A percentile compares a stretch with the other conserved stretches of the same genome.
phyloP scores from a whole-genome alignment of 2,888 invertebrate genomes.

The Habrosyne pyritoides region DNA sequence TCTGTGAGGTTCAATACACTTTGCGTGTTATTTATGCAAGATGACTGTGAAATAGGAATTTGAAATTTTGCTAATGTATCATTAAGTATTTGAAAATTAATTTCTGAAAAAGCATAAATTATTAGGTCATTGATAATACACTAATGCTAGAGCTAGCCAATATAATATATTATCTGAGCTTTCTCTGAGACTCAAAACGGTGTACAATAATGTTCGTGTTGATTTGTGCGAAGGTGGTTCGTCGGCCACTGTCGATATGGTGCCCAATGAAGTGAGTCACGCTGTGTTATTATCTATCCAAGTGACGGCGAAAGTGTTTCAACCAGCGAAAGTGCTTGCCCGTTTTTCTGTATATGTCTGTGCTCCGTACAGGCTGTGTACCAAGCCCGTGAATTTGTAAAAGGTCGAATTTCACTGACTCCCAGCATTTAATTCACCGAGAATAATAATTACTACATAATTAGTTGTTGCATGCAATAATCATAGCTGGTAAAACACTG shows the following conservation, averaged over 20 bases:
- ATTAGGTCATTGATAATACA: neutral
- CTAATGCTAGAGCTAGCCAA: neutral
- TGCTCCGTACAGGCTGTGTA: constrained; percentile 11
- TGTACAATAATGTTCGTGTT: constrained; percentile 5
- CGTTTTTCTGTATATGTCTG: constrained; percentile 29
- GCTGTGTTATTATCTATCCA: constrained; percentile 45
- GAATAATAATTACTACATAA: neutral
- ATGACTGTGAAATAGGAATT: neutral
- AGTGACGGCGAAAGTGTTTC: constrained; percentile 70
- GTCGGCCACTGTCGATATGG: constrained; percentile 5
- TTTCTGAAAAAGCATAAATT: neutral
- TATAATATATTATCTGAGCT: neutral
- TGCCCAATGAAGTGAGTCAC: constrained; percentile 58
- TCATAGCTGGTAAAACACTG: too few species aligned
- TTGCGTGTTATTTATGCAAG: neutral
- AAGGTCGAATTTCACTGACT: constrained; percentile 49
- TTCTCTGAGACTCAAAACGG: neutral
- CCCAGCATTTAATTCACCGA: constrained; percentile 12
- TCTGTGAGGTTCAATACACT: neutral
- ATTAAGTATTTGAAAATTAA: neutral
- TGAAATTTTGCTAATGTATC: neutral
- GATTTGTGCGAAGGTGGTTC: constrained; percentile 15
- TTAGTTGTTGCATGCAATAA: too few species aligned
- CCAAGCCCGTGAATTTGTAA: constrained; percentile 37
- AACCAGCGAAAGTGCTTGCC: constrained; percentile 61